These are phyloP conservation scores for Semaprochilodus insignis DNA, from an alignment of 2,797 vertebrate species.

Conservation along the genomic window DNA sequence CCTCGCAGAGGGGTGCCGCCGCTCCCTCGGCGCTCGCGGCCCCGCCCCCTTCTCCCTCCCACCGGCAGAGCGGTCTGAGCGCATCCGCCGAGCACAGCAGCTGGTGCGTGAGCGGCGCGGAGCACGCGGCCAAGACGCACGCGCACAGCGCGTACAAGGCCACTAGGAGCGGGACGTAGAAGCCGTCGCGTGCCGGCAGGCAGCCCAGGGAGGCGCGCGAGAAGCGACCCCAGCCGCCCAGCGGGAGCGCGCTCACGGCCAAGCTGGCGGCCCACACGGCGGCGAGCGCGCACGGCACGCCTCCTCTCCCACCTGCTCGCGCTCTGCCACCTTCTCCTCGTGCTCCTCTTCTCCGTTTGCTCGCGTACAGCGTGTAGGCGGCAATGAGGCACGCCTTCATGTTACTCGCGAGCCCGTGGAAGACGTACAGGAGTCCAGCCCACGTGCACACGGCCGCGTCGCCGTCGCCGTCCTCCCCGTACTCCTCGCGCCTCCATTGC, in stretches of 20 bases:
- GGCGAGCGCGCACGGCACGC: conserved; percentile 77
- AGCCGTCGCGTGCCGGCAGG: conserved; percentile 81
- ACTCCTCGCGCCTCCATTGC: conserved; percentile 81
- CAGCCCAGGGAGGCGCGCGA: conserved; percentile 87
- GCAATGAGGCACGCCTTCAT: conserved; percentile 91
- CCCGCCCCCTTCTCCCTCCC: conserved; percentile 75
- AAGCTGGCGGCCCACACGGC: conserved; percentile 86
- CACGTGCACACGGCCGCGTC: conserved; percentile 80
- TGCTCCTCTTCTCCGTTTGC: conserved; percentile 63
- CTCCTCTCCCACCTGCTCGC: not conserved
- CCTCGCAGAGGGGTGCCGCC: conserved; percentile 68
- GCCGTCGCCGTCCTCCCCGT: conserved; percentile 58
- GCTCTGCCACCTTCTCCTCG: not conserved
- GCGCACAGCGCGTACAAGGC: conserved; percentile 84
- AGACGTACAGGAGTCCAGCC: conserved; percentile 89
- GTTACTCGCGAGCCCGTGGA: conserved; percentile 93
- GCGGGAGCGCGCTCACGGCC: conserved; percentile 83
- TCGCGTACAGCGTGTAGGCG: conserved; percentile 89
- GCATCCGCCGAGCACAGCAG: conserved; percentile 90
- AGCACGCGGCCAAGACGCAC: conserved; percentile 81
- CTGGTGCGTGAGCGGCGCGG: conserved; percentile 84
- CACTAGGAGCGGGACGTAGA: conserved; percentile 84
- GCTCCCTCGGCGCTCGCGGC: conserved; percentile 73
- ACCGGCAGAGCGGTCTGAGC: conserved; percentile 76
- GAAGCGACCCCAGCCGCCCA: conserved; percentile 91